Percentiles rank a stretch among this genome's conserved stretches.
These are phyloP conservation scores for Rhyacophila evoluta DNA, from an alignment of 2,888 invertebrate species.

Conservation along the genomic window DNA sequence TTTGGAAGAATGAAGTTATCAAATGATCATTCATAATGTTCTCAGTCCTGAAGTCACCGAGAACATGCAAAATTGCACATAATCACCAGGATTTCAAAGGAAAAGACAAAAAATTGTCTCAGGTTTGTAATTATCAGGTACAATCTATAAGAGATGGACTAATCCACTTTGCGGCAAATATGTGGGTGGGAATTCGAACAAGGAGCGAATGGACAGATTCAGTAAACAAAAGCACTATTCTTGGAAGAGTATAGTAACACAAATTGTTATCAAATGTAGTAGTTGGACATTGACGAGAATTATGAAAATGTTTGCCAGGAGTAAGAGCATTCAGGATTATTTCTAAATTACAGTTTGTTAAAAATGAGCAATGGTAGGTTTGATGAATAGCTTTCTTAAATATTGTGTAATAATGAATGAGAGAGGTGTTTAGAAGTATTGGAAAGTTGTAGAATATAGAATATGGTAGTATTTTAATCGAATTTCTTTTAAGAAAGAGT, in stretches of 20 bases:
- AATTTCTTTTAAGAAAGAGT: not conserved
- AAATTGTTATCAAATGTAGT: not conserved
- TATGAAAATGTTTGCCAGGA: not conserved
- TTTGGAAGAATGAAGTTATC: not conserved
- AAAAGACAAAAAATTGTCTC: constrained; percentile 12
- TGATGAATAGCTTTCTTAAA: not conserved
- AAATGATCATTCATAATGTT: not conserved
- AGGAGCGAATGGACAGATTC: not conserved
- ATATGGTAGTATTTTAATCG: not conserved
- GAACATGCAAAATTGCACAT: constrained; percentile 11
- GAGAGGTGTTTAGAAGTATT: not conserved
- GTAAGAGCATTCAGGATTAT: not conserved
- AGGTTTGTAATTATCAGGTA: constrained; percentile 9
- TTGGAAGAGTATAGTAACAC: not conserved
- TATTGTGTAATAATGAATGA: not conserved
- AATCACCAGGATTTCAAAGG: not conserved
- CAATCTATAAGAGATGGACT: not conserved
- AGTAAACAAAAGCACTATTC: not conserved
- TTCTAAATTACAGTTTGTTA: not conserved
- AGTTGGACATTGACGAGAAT: not conserved
- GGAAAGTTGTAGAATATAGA: not conserved
- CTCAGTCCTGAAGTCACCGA: not conserved
- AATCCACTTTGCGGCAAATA: not conserved
- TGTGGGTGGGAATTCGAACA: not conserved
- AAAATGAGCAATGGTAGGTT: not conserved